Evolutionary conservation across 2,888 invertebrate species (phyloP).

Genomic region (Chironomus riparius): DNA sequence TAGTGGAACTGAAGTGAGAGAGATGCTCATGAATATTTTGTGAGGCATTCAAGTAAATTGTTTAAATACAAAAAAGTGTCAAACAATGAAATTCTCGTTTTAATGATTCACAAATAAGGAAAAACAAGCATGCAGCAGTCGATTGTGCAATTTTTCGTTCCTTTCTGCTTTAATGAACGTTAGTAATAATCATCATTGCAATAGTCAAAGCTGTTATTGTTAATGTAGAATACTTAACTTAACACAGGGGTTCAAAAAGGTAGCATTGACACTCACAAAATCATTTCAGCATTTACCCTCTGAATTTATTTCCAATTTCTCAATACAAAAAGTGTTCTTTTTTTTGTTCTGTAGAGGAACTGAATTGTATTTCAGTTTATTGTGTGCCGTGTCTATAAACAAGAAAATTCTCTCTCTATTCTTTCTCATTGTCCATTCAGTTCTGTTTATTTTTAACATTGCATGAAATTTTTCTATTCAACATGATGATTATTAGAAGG

Average conservation of each 20-base stretch:
- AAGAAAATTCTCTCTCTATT: not conserved
- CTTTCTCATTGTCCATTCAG: not conserved
- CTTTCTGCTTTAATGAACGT: not conserved
- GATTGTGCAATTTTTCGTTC: not conserved
- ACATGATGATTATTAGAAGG: not conserved
- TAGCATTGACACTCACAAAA: not conserved
- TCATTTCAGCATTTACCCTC: not conserved
- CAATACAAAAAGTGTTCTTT: not conserved
- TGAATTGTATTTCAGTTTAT: not conserved
- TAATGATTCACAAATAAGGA: constrained; percentile 1
- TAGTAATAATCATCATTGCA: too few species aligned
- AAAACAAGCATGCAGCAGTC: too few species aligned
- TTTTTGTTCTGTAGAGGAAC: not conserved
- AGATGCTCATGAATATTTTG: not conserved
- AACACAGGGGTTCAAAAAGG: not conserved
- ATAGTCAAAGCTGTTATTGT: not conserved
- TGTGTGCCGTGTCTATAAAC: not conserved
- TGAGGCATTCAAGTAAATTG: not conserved
- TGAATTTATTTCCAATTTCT: not conserved
- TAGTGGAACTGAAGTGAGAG: not conserved
- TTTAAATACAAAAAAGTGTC: not conserved
- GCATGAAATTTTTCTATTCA: not conserved
- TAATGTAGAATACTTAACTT: not conserved
- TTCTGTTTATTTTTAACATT: not conserved
- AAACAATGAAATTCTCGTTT: not conserved